Evolutionary conservation across 2,113 vertebrate species (phyloP).

Genomic region (Paradoxurus hermaphroditus): DNA sequence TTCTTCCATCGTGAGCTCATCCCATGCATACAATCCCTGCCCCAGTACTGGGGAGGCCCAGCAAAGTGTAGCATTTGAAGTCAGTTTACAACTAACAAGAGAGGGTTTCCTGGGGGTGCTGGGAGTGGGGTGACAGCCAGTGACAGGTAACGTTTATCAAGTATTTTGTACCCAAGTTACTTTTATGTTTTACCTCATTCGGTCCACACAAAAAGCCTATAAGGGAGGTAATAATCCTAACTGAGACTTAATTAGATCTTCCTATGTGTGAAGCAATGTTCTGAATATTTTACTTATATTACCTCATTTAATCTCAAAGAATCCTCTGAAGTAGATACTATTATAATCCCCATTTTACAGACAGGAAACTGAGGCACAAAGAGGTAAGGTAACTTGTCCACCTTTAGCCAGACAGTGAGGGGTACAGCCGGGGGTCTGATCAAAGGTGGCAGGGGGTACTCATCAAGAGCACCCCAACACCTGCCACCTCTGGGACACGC

Average conservation of each 20-base stretch:
- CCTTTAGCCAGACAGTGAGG: neutral
- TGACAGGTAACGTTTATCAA: neutral
- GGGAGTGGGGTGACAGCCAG: neutral
- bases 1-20: neutral
- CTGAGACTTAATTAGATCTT: neutral
- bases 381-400: neutral
- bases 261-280: neutral
- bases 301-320: neutral
- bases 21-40: neutral
- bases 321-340: neutral
- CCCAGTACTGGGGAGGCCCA: neutral
- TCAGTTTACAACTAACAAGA: neutral
- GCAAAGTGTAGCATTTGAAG: neutral
- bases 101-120: neutral
- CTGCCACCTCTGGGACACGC: no score
- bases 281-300: neutral
- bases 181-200: neutral
- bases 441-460: neutral
- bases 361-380: neutral
- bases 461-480: neutral
- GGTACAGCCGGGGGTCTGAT: neutral
- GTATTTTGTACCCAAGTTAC: neutral
- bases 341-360: neutral
- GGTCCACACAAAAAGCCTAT: neutral
- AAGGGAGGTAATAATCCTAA: neutral